Evolutionary conservation across 2,113 vertebrate genomes (phyloP), one percentile per base, ranked within the genome.

Genomic region (Phocoena sinus): DNA sequence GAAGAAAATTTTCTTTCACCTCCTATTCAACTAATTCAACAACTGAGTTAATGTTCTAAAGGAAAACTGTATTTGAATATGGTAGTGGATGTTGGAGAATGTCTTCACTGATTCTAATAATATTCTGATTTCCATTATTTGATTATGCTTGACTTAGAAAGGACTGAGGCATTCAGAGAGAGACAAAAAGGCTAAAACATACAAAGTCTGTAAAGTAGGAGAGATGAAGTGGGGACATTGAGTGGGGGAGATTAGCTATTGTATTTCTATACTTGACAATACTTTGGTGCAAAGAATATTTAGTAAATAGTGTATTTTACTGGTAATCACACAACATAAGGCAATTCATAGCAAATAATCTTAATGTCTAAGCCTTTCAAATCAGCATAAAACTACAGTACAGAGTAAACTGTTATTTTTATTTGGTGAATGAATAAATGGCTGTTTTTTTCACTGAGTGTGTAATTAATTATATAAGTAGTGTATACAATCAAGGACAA

Each of bases 381-480:
- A 47, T 63, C 47, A 86, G 7, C 33, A 60, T 62, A 7, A 79
- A 56, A 92, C 31, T 67, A 73, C 0, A 76, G 0, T 26, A 44
- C 11, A 85, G 7, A 93, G 31, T 36, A 83, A 41, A 38, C 2
- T 33, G 6, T 62, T n/a, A 56, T 50, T 58, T 60, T 21, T 77
- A 44, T 15, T 68, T 68, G 21, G 21, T 28, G 31, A 85, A 84
- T 85, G 21, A 86, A 50, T 60, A 83, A 71, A 41, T 70, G 3
- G 4, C 1, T 47, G 26, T 12, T 60, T 71, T 90, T 81, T 68
- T 50, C 0, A 21, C 14, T 80, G 20, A 88, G 5, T 47, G 8
- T 41, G 20, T 28, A 87, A 92, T 85, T 77, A 67, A 79, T 41
- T 95, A 68, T 33, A n/a, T 68, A 28, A 33, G 47, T 41, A 74